A percentile compares a stretch with the other conserved stretches of the same genome.
Evolutionary conservation across 2,797 vertebrate genomes (phyloP).

Genomic region (Acropternis orthonyx): DNA sequence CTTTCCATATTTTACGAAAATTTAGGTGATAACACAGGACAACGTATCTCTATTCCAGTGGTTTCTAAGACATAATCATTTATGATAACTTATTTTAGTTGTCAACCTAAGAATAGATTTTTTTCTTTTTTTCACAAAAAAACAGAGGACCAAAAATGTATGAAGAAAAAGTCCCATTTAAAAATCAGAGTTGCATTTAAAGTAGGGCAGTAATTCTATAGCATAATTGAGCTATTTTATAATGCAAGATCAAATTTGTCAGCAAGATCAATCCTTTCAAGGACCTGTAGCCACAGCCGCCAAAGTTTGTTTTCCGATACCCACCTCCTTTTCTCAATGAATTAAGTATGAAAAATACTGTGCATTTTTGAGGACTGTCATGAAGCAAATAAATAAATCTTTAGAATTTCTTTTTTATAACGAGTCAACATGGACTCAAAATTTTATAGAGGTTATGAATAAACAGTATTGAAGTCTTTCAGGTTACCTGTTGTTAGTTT

Average conservation of each 20-base stretch:
- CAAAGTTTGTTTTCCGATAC: neutral
- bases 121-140: neutral
- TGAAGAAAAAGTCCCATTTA: neutral
- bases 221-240: neutral
- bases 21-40: neutral
- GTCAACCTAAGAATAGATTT: neutral
- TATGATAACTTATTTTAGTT: slow-evolving; percentile 26
- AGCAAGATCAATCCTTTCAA: neutral
- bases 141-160: neutral
- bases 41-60: neutral
- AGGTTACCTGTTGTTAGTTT: neutral
- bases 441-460: neutral
- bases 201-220: neutral
- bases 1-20: neutral
- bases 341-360: neutral
- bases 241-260: neutral
- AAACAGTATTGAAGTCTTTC: neutral
- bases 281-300: neutral
- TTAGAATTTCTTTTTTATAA: neutral
- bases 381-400: neutral
- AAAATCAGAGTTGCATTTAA: neutral
- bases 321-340: neutral
- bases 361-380: neutral
- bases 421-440: neutral
- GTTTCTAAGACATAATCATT: neutral